phyloP scores from a whole-genome alignment of 2,797 vertebrate species.

The Falco novaeseelandiae region DNA sequence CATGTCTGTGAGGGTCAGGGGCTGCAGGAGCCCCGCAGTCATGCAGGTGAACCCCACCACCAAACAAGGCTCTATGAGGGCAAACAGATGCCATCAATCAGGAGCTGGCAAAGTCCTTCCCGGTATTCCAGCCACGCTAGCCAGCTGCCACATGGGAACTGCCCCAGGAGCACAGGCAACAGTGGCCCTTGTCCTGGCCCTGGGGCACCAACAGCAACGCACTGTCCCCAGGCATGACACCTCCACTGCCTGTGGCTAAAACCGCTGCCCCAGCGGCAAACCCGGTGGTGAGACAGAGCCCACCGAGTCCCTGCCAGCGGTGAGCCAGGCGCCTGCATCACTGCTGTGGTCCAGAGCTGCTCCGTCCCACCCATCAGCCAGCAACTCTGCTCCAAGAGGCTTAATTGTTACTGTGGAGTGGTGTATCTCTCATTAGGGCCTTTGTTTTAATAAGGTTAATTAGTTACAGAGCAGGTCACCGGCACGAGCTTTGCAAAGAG shows the following conservation, averaged over 20 bases:
- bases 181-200: not conserved
- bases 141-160: not conserved
- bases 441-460: not conserved
- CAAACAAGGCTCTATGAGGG: not conserved
- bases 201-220: not conserved
- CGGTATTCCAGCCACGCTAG: not conserved
- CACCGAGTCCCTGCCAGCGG: not conserved
- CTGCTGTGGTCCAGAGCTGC: not conserved
- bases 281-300: not conserved
- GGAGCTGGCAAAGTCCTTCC: not conserved
- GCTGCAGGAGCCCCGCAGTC: not conserved
- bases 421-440: not conserved
- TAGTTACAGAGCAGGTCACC: not conserved
- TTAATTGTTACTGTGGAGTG: accelerated
- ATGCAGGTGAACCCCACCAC: not conserved
- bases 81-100: accelerated
- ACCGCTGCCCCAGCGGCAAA: not conserved
- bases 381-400: not conserved
- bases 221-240: not conserved
- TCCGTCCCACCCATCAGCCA: too few species aligned
- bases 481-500: not conserved
- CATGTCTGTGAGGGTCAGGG: not conserved
- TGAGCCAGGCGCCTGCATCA: not conserved
- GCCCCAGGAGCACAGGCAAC: too few species aligned
- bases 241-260: not conserved